Base-by-base conservation (phyloP, 2,888 invertebrate genomes). In the Galerucella pusilla region DNA sequence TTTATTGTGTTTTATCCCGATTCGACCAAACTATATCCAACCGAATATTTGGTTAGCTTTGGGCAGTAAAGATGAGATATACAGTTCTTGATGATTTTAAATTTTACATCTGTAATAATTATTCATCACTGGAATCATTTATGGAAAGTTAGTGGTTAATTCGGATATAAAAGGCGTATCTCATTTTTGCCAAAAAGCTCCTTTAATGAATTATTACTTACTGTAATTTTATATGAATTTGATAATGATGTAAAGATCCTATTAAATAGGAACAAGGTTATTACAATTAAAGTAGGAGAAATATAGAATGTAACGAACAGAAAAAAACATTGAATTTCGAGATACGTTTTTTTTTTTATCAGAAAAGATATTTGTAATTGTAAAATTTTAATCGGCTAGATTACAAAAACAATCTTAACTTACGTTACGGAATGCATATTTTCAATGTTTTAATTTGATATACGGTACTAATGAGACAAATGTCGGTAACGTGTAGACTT, bases 21-120 rank as follows among this genome's bases (percentile, higher is more conserved):
- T n/a, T 52, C 35, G 35, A 42, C 35, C 35, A 42, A 42, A 42
- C 35, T 49, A 20, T 59, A 16, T 59, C 20, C 16, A 42, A 42
- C 63, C 35, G 63, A 63, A 63, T 63, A 42, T 42, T 63, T 35
- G 61, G 61, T 61, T 35, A 61, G 61, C 57, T 61, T 61, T 42
- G 63, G 63, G 42, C 35, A 63, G 63, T 63, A 63, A 63, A 42
- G 63, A 63, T 35, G 63, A 63, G 42, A 57, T 57, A 57, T 42
- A 63, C 63, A 42, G 42, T 63, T 63, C 42, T 63, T 61, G n/a
- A 63, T 9, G 14, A n/a, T 42, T 42, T 35, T 42, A 63, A 42
- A 63, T 63, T 60, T 63, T 42, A 42, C 16, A 35, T 63, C 35
- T 42, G n/a, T 63, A 42, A 63, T 42, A n/a, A 42, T 63, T 42